phyloP scores from a whole-genome alignment of 2,113 vertebrate species.

The Thunnus maccoyii region DNA sequence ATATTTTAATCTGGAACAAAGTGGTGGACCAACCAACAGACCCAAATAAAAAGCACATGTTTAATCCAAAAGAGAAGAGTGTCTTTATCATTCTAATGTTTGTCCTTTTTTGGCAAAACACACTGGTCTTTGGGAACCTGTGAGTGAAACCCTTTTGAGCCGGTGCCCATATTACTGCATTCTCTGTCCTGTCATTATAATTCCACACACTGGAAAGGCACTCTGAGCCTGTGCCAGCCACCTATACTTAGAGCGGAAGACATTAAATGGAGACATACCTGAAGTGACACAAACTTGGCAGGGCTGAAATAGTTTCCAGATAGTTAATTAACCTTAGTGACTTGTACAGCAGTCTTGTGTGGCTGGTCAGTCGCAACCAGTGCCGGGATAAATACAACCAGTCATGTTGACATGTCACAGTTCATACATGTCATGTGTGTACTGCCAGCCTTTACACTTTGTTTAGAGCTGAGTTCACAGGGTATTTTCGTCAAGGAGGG shows the following conservation, averaged over 20 bases:
- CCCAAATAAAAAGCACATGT: too few relatives aligned
- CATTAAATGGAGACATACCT: slow-evolving; percentile 81
- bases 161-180: slow-evolving; percentile 55
- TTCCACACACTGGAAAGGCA: slow-evolving; percentile 66
- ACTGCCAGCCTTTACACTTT: slow-evolving; percentile 68
- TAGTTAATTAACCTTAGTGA: slow-evolving; percentile 80
- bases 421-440: slow-evolving; percentile 73
- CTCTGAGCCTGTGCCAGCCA: slow-evolving; percentile 68
- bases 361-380: slow-evolving; percentile 70
- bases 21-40: too few relatives aligned
- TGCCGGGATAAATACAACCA: slow-evolving; percentile 75
- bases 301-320: slow-evolving; percentile 81
- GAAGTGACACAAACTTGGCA: slow-evolving; percentile 84
- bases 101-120: slow-evolving; percentile 48
- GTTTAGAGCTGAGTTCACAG: slow-evolving; percentile 74
- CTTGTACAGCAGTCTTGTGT: slow-evolving; percentile 51
- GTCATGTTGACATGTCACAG: slow-evolving; percentile 81
- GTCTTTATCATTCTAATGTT: slow-evolving; percentile 44
- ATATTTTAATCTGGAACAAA: too few relatives aligned
- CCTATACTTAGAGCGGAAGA: slow-evolving; percentile 75
- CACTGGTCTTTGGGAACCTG: slow-evolving; percentile 32
- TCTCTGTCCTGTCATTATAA: slow-evolving; percentile 67
- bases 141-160: slow-evolving; percentile 57
- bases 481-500: slow-evolving; percentile 63
- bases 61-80: slow-evolving; percentile 37